Evolutionary conservation across 2,113 vertebrate genomes (phyloP).

Genomic region (Felis catus): F.catus_Fca126_mat1.0 CM031420.1:69993001-69993500

Average conservation of each 20-base stretch:
- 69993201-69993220: not conserved
- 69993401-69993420: not conserved
- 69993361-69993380: not conserved
- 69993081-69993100: not conserved
- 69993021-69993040: not conserved
- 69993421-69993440: constrained; percentile 31
- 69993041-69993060: not conserved
- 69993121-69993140: not conserved
- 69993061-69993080: not conserved
- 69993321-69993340: not conserved
- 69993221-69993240: not conserved
- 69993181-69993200: not conserved
- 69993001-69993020: not conserved
- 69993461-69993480: not conserved
- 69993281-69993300: not conserved
- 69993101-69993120: not conserved
- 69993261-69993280: not conserved
- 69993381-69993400: not conserved
- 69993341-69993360: not conserved
- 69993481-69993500: not conserved
- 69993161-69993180: not conserved
- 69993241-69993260: not conserved
- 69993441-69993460: not conserved
- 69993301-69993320: not conserved
- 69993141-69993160: not conserved